A percentile compares a stretch with the other conserved stretches of the same genome.
Conservation (phyloP, 2,113 vertebrate genomes). For the Lagenorhynchus albirostris region DNA sequence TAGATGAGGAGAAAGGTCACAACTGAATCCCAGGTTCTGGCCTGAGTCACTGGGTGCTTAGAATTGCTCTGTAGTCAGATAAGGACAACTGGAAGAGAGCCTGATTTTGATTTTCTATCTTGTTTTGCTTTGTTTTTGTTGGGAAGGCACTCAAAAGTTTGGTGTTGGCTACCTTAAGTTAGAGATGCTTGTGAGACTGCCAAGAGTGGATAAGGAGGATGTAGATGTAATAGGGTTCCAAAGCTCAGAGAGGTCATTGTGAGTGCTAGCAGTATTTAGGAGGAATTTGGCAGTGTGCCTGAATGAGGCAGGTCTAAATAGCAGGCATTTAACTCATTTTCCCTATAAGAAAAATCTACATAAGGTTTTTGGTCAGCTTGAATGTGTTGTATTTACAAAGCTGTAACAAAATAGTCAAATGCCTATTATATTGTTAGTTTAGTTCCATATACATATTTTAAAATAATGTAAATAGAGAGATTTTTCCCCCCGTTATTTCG, state of each 20-base stretch:
- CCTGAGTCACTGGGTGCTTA: neutral
- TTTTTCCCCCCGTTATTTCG: neutral
- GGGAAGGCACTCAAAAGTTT: neutral
- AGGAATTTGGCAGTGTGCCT: neutral
- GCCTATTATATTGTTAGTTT: neutral
- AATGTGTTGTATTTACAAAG: neutral
- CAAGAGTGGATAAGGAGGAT: neutral
- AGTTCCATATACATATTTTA: neutral
- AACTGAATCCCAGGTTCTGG: neutral
- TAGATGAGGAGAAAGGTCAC: neutral
- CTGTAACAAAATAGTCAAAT: neutral
- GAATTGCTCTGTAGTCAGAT: neutral
- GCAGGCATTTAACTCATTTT: neutral
- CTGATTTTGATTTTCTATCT: neutral
- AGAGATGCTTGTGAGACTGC: neutral
- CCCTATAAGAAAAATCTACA: neutral
- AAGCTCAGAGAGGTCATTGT: neutral
- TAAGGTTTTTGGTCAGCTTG: neutral
- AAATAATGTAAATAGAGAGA: neutral
- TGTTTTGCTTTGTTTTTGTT: neutral
- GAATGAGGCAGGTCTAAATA: neutral
- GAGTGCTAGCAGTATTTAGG: neutral
- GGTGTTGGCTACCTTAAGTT: neutral
- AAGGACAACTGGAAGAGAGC: neutral
- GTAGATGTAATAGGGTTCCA: neutral